These are phyloP conservation scores for Marmota monax DNA, from an alignment of 2,113 vertebrate genomes.

Conservation along the genomic window DNA sequence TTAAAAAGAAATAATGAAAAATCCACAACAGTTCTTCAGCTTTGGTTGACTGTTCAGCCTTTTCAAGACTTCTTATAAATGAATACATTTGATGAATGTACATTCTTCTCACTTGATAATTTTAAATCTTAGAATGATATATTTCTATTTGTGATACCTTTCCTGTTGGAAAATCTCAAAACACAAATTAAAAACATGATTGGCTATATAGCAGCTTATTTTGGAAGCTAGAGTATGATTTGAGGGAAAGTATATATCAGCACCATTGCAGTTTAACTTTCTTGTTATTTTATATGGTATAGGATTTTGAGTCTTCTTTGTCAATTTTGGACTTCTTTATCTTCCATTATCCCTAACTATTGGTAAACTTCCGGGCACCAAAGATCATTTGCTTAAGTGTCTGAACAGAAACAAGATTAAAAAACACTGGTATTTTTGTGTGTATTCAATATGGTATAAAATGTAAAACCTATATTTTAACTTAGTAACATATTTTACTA, in stretches of 20 bases:
- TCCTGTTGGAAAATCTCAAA: slow-evolving; percentile 73
- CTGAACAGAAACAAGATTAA: slow-evolving; percentile 79
- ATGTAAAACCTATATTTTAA: slow-evolving; percentile 84
- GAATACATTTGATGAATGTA: slow-evolving; percentile 83
- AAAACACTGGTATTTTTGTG: slow-evolving; percentile 83
- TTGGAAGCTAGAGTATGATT: slow-evolving; percentile 65
- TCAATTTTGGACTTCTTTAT: slow-evolving; percentile 60
- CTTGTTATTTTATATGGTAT: slow-evolving; percentile 59
- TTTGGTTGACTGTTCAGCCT: slow-evolving; percentile 85
- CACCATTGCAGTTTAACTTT: slow-evolving; percentile 34
- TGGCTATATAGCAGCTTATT: slow-evolving; percentile 70
- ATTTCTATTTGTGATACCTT: slow-evolving; percentile 77
- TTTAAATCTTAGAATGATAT: slow-evolving; percentile 85
- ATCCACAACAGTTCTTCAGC: slow-evolving; percentile 81
- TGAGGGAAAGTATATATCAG: slow-evolving; percentile 37
- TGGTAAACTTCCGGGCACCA: slow-evolving; percentile 84
- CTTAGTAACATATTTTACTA: slow-evolving; percentile 82
- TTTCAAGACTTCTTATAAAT: slow-evolving; percentile 79
- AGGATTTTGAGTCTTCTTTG: slow-evolving; percentile 60
- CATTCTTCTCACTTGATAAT: slow-evolving; percentile 83
- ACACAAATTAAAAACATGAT: slow-evolving; percentile 66
- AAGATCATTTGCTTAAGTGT: slow-evolving; percentile 86
- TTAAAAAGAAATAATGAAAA: slow-evolving; percentile 88
- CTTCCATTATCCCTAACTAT: slow-evolving; percentile 72
- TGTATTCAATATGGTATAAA: slow-evolving; percentile 76